A percentile compares a stretch with the other conserved stretches of the same genome.
These are phyloP conservation scores for Hippocampus guttulatus DNA, from an alignment of 2,113 vertebrate species.

Conservation along the genomic window DNA sequence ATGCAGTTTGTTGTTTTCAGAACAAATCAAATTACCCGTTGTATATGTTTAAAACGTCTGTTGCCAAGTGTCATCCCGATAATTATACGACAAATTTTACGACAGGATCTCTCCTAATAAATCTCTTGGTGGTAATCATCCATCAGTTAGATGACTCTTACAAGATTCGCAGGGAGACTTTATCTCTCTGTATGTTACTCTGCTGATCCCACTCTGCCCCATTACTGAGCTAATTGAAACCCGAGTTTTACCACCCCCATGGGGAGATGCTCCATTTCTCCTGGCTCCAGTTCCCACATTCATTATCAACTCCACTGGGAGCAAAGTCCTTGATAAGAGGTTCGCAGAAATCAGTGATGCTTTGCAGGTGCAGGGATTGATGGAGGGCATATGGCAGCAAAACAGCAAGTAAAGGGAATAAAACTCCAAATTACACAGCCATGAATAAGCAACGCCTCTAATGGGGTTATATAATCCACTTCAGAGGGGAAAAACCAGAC, in stretches of 20 bases:
- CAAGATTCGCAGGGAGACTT: constrained; percentile 21
- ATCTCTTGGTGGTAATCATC: constrained; percentile 17
- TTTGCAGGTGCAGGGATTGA: constrained; percentile 30
- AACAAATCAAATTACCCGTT: neutral
- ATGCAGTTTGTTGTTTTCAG: neutral
- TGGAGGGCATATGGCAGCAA: constrained; percentile 14
- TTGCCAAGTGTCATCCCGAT: neutral
- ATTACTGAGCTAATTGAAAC: constrained; percentile 65
- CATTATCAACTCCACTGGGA: constrained; percentile 50
- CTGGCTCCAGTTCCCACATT: constrained; percentile 57
- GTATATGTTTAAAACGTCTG: neutral
- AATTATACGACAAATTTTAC: neutral
- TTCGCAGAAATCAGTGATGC: constrained; percentile 22
- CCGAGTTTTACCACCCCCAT: constrained; percentile 28
- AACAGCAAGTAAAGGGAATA: constrained; percentile 27
- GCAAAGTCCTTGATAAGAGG: constrained; percentile 32
- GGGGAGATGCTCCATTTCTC: constrained; percentile 50
- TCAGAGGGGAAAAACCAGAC: constrained; percentile 11
- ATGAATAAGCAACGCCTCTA: constrained; percentile 33
- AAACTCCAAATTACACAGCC: constrained; percentile 37
- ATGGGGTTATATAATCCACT: constrained; percentile 46
- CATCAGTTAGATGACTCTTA: constrained; percentile 24
- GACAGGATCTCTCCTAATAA: constrained; percentile 1
- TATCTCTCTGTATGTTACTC: constrained; percentile 20
- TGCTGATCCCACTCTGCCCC: constrained; percentile 40